These are phyloP conservation scores for Apodemus agrarius DNA, from an alignment of 2,797 vertebrate genomes.

Conservation along the genomic window DNA sequence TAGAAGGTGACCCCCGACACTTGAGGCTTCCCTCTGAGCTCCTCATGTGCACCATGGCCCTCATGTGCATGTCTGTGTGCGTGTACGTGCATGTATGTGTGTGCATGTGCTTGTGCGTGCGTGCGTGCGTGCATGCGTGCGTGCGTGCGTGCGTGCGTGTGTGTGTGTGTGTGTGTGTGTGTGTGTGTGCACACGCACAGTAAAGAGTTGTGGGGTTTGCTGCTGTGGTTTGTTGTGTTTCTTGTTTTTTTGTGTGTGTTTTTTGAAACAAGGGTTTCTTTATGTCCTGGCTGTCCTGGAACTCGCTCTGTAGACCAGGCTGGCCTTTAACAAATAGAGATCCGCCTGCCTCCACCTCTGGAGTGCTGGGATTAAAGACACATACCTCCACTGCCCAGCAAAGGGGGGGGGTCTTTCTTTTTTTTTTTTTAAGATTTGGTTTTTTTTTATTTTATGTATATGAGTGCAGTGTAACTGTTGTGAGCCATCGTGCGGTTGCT, in stretches of 20 bases:
- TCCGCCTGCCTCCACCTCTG: not conserved
- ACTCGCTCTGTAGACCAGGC: not conserved
- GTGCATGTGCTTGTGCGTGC: too few relatives aligned
- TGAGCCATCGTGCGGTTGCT: too few relatives aligned
- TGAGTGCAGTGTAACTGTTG: too few relatives aligned
- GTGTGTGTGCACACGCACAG: not conserved
- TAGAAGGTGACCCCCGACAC: not conserved
- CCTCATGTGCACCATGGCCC: too few relatives aligned
- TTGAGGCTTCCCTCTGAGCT: not conserved
- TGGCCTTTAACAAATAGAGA: not conserved
- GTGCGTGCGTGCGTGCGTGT: too few relatives aligned
- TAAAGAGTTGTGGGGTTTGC: not conserved
- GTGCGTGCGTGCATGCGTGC: too few relatives aligned
- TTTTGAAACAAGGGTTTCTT: not conserved
- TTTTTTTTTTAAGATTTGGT: not conserved
- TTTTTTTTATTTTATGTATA: too few relatives aligned
- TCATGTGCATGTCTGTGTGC: not conserved
- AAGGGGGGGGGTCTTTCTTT: too few relatives aligned
- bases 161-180: too few relatives aligned
- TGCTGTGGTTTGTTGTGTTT: not conserved
- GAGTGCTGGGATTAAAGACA: not conserved
- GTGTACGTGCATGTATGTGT: too few relatives aligned
- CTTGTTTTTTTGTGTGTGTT: too few relatives aligned
- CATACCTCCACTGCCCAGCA: not conserved
- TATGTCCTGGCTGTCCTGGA: not conserved